A percentile compares a stretch with the other conserved stretches of the same genome.
Conservation (phyloP, 2,888 invertebrate genomes). For the Gibbula magus region DNA sequence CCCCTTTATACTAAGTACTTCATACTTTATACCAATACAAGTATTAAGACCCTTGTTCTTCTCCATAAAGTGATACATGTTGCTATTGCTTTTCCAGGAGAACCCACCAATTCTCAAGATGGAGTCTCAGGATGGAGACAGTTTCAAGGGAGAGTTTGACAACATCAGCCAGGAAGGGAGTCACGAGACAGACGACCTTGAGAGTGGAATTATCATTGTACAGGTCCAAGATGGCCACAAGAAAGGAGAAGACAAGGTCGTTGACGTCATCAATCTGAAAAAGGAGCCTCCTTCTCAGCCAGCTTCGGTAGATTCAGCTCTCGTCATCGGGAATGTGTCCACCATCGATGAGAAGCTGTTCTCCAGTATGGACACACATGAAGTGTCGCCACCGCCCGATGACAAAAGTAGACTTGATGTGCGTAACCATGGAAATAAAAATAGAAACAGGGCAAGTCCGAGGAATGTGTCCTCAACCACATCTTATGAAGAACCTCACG, state of each 20-base stretch:
- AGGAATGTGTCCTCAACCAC: no score
- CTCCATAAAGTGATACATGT: no score
- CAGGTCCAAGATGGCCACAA: neutral
- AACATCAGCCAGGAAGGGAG: neutral
- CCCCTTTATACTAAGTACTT: no score
- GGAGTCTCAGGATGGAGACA: neutral
- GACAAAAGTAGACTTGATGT: neutral
- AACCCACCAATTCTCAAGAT: neutral
- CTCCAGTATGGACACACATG: neutral
- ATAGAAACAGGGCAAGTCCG: no score
- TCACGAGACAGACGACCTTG: neutral
- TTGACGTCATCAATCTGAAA: neutral
- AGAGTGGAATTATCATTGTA: neutral
- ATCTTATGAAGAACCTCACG: no score
- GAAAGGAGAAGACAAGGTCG: neutral
- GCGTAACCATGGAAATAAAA: no score
- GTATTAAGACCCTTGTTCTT: no score
- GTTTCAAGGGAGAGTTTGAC: neutral
- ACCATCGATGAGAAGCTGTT: constrained; percentile 3
- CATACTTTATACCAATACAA: no score
- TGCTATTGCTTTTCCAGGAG: neutral
- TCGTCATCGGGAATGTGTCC: neutral
- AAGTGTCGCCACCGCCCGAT: neutral
- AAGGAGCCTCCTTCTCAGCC: neutral
- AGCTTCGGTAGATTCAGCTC: neutral